Percentiles rank a stretch among this genome's conserved stretches.
Evolutionary conservation across 1,140 invertebrate genomes (phyloP).

Genomic region (Phortica variegata): DNA sequence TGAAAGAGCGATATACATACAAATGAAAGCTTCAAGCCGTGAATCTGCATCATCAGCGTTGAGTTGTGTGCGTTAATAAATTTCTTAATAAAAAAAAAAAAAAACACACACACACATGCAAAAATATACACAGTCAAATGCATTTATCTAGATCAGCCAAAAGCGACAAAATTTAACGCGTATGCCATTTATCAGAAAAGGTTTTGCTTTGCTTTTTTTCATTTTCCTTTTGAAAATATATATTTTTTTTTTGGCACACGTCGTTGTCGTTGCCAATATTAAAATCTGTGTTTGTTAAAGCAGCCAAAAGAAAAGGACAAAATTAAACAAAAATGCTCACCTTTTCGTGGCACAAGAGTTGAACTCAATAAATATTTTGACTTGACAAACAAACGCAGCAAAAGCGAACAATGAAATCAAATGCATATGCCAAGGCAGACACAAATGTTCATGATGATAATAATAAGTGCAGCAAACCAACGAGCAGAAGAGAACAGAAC

Average conservation of each 20-base stretch:
- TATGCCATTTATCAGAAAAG: constrained; percentile 44
- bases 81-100: constrained; percentile 56
- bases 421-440: constrained; percentile 6
- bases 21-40: background rate
- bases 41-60: constrained; percentile 4
- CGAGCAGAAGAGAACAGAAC: constrained; percentile 14
- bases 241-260: constrained; percentile 41
- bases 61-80: constrained; percentile 42
- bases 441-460: too few relatives aligned
- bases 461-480: constrained; percentile 1
- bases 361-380: constrained; percentile 55
- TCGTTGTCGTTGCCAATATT: too few relatives aligned
- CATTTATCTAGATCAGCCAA: constrained; percentile 53
- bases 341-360: constrained; percentile 24
- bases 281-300: constrained; percentile 24
- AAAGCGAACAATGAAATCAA: constrained; percentile 32
- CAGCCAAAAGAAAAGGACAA: constrained; percentile 12
- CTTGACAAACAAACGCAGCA: constrained; percentile 41
- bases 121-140: constrained; percentile 54
- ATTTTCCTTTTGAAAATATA: constrained; percentile 13
- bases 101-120: too few relatives aligned
- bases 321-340: too few relatives aligned
- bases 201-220: constrained; percentile 7
- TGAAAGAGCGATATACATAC: background rate
- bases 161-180: constrained; percentile 52